phyloP scores from a whole-genome alignment of 2,113 vertebrate species.

The Mystacornis crossleyi region DNA sequence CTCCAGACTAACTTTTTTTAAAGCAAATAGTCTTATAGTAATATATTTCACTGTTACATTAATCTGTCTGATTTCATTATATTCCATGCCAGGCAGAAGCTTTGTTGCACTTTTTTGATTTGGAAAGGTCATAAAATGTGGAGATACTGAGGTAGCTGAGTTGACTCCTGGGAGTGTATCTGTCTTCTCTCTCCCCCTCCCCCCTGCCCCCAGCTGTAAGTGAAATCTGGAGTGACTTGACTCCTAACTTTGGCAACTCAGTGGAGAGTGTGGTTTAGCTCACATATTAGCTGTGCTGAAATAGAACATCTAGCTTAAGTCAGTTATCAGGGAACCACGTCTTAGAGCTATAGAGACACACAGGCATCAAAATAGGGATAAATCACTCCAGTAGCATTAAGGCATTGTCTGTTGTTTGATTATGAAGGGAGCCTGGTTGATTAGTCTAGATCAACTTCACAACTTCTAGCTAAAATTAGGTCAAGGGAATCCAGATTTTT shows the following conservation, averaged over 20 bases:
- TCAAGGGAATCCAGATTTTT: background rate
- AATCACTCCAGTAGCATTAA: background rate
- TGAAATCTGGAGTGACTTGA: background rate
- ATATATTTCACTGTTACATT: background rate
- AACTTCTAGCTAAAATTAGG: background rate
- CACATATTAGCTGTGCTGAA: fast-evolving
- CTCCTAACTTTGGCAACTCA: background rate
- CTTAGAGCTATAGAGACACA: background rate
- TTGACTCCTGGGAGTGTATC: background rate
- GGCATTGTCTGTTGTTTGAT: background rate
- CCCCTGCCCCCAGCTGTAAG: background rate
- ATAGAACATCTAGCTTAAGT: background rate
- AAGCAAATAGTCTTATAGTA: background rate
- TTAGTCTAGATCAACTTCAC: background rate
- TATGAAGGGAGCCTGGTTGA: background rate
- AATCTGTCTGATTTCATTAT: background rate
- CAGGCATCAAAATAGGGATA: background rate
- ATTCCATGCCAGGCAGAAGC: background rate
- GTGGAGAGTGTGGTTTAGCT: background rate
- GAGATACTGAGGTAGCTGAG: background rate
- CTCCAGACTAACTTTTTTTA: background rate
- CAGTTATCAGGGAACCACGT: background rate
- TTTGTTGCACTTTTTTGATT: background rate
- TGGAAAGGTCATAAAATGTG: background rate
- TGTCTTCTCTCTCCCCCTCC: background rate